Evolutionary conservation across 2,888 invertebrate species (phyloP).

Genomic region (Habrosyne pyritoides): DNA sequence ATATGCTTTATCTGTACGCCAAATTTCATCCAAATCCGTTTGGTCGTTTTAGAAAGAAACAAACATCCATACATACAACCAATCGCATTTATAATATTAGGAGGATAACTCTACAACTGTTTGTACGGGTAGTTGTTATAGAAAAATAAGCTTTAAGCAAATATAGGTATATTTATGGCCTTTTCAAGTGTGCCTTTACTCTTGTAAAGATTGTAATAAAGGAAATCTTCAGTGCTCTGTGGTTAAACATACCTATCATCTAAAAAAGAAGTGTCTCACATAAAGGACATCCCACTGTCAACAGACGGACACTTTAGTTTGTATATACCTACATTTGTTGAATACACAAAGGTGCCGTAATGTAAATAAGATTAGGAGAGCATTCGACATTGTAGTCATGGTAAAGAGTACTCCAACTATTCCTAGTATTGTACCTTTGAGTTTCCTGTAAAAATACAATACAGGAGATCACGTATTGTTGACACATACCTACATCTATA

Average conservation of each 20-base stretch:
- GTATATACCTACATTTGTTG: slow-evolving; percentile 1
- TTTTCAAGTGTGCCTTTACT: too few relatives aligned
- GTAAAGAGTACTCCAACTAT: slow-evolving; percentile 32
- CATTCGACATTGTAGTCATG: slow-evolving; percentile 32
- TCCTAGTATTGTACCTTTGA: slow-evolving; percentile 28
- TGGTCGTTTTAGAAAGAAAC: too few relatives aligned
- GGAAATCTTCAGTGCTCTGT: neutral
- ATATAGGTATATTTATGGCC: too few relatives aligned
- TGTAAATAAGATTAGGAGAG: slow-evolving; percentile 34
- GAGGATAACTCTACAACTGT: too few relatives aligned
- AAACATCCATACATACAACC: too few relatives aligned
- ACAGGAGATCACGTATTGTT: slow-evolving; percentile 17
- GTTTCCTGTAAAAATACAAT: slow-evolving; percentile 33
- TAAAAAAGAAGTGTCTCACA: neutral
- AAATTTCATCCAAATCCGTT: too few relatives aligned
- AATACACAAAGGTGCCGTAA: slow-evolving; percentile 34
- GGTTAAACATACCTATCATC: neutral
- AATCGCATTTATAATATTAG: too few relatives aligned
- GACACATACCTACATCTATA: slow-evolving; percentile 1
- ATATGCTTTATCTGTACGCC: too few relatives aligned
- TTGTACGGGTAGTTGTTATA: too few relatives aligned
- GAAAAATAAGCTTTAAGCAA: too few relatives aligned
- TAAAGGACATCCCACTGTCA: slow-evolving; percentile 13
- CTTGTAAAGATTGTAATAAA: neutral
- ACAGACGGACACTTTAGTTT: slow-evolving; percentile 11